Base-by-base conservation (phyloP, 2,888 invertebrate species). In the Hemaris fuciformis region DNA sequence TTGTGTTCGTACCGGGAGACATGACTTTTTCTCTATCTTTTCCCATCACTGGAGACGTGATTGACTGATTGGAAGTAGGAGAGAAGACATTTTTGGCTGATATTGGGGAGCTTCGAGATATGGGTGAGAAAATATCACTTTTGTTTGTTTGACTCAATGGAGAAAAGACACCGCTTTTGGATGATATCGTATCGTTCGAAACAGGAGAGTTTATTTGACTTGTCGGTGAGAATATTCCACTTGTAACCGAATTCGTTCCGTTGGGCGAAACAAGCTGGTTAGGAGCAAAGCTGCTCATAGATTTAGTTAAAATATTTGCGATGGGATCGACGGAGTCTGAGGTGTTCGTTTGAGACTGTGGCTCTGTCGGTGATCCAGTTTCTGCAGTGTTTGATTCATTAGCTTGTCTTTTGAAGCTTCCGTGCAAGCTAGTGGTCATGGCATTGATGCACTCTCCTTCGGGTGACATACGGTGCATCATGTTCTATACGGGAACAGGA, bases 391-490 rank as follows among this genome's bases (percentile, higher is more conserved):
- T 85, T 70, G 87, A 86, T 81, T 94, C 90, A 71, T 88, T 87
- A 71, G 93, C 93, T 81, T 94, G 93, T 71, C 93, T 84, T 84
- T 93, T 94, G 81, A 94, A 94, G 84, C 94, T 95, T 72, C 95
- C 94, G 83, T 95, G 95, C 73, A 95, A 88, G 78, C 85, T 95
- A 71, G 95, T 94, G 66, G 95, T 91, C 73, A 95, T 95, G 69
- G 93, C 93, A 82, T 88, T 93, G 75, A 91, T 87, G 83, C 94
- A 93, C 79, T 94, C 94, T 67, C 95, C 95, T 78, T 95, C 95
- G 57, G 95, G 95, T 64, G 95, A 95, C 85, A 95, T 92, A 75
- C 95, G 94, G 80, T 95, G 95, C 78, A 94, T 93, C 80, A 95
- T 94, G 68, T 94, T 95, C 91, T 94, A 94, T 79, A 91, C 74